Base-by-base conservation (phyloP, 1,140 invertebrate species). In the Scaptodrosophila lebanonensis region DNA sequence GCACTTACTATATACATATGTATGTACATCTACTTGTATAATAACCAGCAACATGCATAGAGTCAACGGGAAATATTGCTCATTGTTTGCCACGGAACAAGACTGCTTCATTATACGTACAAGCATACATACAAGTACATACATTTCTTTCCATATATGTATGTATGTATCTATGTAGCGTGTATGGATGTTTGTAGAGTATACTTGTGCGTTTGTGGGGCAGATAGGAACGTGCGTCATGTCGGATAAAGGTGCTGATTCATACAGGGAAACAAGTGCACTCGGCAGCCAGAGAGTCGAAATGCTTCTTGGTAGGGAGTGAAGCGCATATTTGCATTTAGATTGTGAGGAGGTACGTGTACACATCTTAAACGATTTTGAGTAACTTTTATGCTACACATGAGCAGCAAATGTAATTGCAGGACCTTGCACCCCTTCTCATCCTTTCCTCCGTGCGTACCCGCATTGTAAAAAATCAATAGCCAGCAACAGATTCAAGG, bases 71-170 rank as follows among this genome's bases (percentile, higher is more conserved):
- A n/a, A n/a, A n/a, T n/a, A n/a, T n/a, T 30, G 20, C 33, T 32
- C 38, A 57, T 66, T 66, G 61, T 66, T 50, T 57, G 61, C 38
- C 30, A 12, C 48, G 42, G 65, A 66, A 66, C 62, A 29, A 43
- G 8, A 18, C 30, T 49, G 38, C n/a, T n/a, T n/a, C n/a, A n/a
- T 49, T 57, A 57, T 66, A 57, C 51, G 65, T 64, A 54, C 61
- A 29, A 29, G 5, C 9, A 29, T 9, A 29, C 9, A 29, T 29
- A 29, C 27, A 29, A n/a, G n/a, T n/a, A n/a, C n/a, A n/a, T n/a
- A n/a, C n/a, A n/a, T n/a, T n/a, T n/a, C n/a, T n/a, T n/a, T 65
- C 38, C 43, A 57, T 25, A 38, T 22, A 30, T 30, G 16, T 29
- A 33, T 20, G 13, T 27, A 18, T 12, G 18, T 35, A 15, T 35